These are phyloP conservation scores for Eurytoma californica DNA, from an alignment of 2,888 invertebrate species.

Conservation along the genomic window DNA sequence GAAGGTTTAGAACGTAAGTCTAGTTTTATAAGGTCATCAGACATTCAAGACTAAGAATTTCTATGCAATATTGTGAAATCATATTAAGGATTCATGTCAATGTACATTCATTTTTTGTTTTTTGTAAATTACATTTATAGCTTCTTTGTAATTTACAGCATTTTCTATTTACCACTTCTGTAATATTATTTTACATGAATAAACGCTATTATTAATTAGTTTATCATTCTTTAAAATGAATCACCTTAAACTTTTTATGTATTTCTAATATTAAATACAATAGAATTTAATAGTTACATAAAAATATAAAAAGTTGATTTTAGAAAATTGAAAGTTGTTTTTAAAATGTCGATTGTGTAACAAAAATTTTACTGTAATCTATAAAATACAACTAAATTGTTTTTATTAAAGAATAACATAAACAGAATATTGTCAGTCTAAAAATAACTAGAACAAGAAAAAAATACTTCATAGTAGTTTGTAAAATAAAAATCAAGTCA, in stretches of 20 bases:
- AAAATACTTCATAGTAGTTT: too few relatives aligned
- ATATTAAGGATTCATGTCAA: constrained; percentile 36
- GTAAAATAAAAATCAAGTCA: too few relatives aligned
- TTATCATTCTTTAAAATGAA: not conserved
- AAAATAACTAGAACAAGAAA: too few relatives aligned
- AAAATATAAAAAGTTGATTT: too few relatives aligned
- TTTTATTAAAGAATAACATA: too few relatives aligned
- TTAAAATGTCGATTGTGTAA: too few relatives aligned
- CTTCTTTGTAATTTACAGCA: constrained; percentile 50
- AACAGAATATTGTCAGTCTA: too few relatives aligned
- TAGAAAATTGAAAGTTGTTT: too few relatives aligned
- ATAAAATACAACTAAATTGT: too few relatives aligned
- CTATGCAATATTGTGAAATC: constrained; percentile 48
- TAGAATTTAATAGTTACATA: too few relatives aligned
- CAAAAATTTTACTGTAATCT: too few relatives aligned
- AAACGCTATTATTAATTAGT: constrained; percentile 48
- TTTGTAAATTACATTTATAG: constrained; percentile 50
- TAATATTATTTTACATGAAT: constrained; percentile 54
- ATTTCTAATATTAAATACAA: too few relatives aligned
- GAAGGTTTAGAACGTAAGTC: constrained; percentile 67
- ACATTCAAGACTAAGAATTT: constrained; percentile 38
- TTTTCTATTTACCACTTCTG: constrained; percentile 53
- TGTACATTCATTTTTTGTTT: constrained; percentile 51
- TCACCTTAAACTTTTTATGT: not conserved
- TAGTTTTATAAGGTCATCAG: constrained; percentile 37